phyloP scores from a whole-genome alignment of 2,113 vertebrate species.

The Istiophorus platypterus region DNA sequence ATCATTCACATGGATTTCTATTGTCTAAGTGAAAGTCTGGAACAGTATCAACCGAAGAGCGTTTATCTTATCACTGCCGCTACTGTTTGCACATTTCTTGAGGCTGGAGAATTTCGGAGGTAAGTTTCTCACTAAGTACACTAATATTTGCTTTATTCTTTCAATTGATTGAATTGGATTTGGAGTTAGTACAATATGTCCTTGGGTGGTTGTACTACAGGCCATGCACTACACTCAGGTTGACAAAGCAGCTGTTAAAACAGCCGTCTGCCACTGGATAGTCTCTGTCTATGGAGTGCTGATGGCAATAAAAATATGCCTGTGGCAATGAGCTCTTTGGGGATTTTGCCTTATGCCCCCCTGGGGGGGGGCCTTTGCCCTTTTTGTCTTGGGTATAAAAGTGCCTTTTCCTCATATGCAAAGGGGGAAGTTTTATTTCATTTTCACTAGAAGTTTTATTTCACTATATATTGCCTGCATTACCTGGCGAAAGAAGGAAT shows the following conservation, averaged over 20 bases:
- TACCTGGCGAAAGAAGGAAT: not conserved
- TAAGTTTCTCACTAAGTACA: not conserved
- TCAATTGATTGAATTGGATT: not conserved
- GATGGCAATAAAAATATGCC: conserved; percentile 4
- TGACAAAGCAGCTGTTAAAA: conserved; percentile 14
- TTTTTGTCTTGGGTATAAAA: not conserved
- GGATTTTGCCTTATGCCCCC: not conserved
- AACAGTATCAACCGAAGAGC: not conserved
- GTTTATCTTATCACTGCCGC: not conserved
- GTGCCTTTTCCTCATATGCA: not conserved
- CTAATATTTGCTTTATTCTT: not conserved
- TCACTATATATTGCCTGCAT: not conserved
- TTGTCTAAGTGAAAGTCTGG: not conserved
- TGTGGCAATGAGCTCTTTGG: conserved; percentile 9
- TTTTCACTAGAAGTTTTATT: not conserved
- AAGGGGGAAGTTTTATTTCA: conserved; percentile 1
- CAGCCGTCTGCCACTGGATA: not conserved
- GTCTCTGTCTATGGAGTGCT: not conserved
- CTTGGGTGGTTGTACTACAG: not conserved
- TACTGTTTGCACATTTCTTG: not conserved
- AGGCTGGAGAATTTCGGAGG: not conserved
- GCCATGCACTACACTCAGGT: not conserved
- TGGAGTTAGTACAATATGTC: conserved; percentile 2
- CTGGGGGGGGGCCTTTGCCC: no score
- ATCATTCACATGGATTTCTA: not conserved